A percentile compares a stretch with the other conserved stretches of the same genome.
Conservation (phyloP, 1,140 invertebrate genomes). For the Teleogryllus occipitalis region DNA sequence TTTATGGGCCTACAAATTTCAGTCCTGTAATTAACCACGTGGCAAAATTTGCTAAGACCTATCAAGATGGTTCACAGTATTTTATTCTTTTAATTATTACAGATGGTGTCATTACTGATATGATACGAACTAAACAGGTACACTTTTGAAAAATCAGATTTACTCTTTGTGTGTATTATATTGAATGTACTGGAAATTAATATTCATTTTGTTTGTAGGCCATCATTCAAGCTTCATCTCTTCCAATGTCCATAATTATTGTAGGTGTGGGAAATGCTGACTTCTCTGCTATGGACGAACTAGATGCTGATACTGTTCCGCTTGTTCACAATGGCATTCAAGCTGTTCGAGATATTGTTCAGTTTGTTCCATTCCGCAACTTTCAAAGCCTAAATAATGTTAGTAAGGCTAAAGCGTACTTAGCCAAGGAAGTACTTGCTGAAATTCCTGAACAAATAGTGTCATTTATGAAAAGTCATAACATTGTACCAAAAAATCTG, state of each 20-base stretch:
- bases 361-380: slow-evolving; percentile 37
- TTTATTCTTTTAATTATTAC: slow-evolving; percentile 59
- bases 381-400: slow-evolving; percentile 22
- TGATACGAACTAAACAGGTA: slow-evolving; percentile 50
- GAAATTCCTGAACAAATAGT: slow-evolving; percentile 54
- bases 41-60: slow-evolving; percentile 38
- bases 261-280: slow-evolving; percentile 47
- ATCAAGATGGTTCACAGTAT: slow-evolving; percentile 47
- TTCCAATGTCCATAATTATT: slow-evolving; percentile 45
- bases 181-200: no score
- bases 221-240: slow-evolving; percentile 34
- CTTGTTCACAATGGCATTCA: slow-evolving; percentile 31
- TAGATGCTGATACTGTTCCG: slow-evolving; percentile 36
- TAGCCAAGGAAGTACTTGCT: slow-evolving; percentile 35
- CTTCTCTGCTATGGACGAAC: slow-evolving; percentile 39
- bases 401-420: slow-evolving; percentile 24
- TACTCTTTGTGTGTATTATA: no score
- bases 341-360: slow-evolving; percentile 37
- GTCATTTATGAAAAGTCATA: slow-evolving; percentile 46
- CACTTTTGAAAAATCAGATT: neutral
- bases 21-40: slow-evolving; percentile 53
- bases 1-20: slow-evolving; percentile 63
- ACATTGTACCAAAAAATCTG: neutral
- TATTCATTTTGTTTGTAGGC: slow-evolving; percentile 28
- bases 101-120: slow-evolving; percentile 60